Percentiles rank a stretch among this genome's conserved stretches.
Evolutionary conservation across 2,888 invertebrate genomes (phyloP).

Genomic region (Lasioglossum oenotherae): DNA sequence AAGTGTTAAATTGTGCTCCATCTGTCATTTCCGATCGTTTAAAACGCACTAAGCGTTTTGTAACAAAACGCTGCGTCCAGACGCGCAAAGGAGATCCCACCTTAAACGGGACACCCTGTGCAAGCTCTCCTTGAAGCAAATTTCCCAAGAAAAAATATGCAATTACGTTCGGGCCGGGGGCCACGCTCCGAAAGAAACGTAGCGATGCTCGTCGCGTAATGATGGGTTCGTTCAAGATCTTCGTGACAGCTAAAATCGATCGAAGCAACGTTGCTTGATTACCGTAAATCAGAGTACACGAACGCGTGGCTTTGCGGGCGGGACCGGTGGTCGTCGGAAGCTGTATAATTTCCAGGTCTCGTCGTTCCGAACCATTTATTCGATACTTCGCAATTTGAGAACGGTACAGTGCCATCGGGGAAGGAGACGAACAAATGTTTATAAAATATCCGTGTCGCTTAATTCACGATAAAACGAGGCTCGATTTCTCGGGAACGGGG

Average conservation of each 20-base stretch:
- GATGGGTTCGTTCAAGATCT: neutral
- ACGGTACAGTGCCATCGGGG: neutral
- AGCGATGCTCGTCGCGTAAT: conserved; percentile 13
- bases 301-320: neutral
- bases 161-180: neutral
- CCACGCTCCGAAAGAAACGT: neutral
- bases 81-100: too few species aligned
- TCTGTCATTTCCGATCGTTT: too few species aligned
- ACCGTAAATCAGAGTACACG: conserved; percentile 1
- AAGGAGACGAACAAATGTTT: neutral
- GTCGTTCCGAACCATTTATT: neutral
- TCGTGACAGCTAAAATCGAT: conserved; percentile 14
- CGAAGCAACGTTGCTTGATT: conserved; percentile 6
- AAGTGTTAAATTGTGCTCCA: too few species aligned
- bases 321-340: neutral
- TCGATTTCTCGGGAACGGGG: conserved; percentile 39
- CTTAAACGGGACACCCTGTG: too few species aligned
- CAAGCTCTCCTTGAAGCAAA: neutral
- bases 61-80: too few species aligned
- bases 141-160: neutral
- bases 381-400: neutral
- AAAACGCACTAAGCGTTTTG: neutral
- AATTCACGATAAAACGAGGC: conserved; percentile 24
- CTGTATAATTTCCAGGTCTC: conserved; percentile 13
- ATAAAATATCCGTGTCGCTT: conserved; percentile 11